Evolutionary conservation across 1,140 invertebrate genomes (phyloP), one percentile per base, ranked within the genome.

Genomic region (Temnothorax nylanderi): DNA sequence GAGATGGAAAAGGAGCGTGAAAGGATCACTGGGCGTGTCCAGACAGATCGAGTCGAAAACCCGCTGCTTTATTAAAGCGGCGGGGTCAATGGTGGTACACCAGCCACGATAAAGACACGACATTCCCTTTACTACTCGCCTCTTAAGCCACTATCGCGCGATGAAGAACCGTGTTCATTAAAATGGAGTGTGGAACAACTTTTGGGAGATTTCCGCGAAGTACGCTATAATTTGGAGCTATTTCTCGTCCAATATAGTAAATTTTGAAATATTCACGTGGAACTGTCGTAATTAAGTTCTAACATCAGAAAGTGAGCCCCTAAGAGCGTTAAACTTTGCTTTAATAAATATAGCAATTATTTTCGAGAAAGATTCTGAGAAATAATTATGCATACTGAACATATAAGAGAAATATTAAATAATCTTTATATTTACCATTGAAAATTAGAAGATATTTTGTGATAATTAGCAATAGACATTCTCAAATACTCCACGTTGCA

Each of bases 21-120:
- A 90, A 92, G 91, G 90, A 88, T 90, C 86, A 85, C 41, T 92
- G 91, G 92, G 91, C 90, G 92, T 92, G 90, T 92, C 92, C 92
- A 87, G 85, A 89, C 88, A 86, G 87, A 82, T 85, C 90, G 91
- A 90, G 87, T 92, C 90, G 91, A 92, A 89, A 92, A 92, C 87
- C 87, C 87, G 89, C 89, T 89, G 87, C 84, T 92, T 92, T 92
- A 92, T 91, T 92, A 92, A 92, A 72, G 74, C 81, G 54, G 85
- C 82, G 60, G 87, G 89, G 87, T 90, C 87, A 87, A 90, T 76
- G 76, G 65, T 86, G 86, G 69, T 88, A 81, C 88, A 75, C 49
- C 37, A 65, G 82, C 77, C 26, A 51, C 87, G 89, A 87, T 91
- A 87, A 91, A 87, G 77, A 82, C 87, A 82, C 74, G 71, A 64